Conservation (phyloP, 1,140 invertebrate species). For the Hycleus phaleratus region DNA sequence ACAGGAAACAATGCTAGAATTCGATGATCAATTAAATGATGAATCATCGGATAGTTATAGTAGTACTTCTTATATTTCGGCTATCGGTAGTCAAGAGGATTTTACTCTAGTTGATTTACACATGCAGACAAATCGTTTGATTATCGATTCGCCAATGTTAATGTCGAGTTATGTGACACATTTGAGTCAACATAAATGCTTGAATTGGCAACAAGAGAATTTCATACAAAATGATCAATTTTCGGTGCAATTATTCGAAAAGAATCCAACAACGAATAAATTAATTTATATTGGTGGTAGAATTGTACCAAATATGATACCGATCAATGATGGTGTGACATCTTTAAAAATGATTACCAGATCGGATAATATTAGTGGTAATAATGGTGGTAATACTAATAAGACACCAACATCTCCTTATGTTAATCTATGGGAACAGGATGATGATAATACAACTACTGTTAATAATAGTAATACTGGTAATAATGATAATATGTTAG, state of each 20-base stretch:
- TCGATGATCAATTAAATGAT: constrained; percentile 25
- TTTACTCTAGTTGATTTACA: constrained; percentile 88
- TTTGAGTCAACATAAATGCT: constrained; percentile 74
- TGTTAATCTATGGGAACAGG: constrained; percentile 45
- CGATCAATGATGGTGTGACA: constrained; percentile 60
- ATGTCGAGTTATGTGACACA: constrained; percentile 94
- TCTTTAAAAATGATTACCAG: constrained; percentile 60
- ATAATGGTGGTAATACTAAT: constrained; percentile 27
- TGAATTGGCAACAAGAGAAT: constrained; percentile 67
- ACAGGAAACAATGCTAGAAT: neutral
- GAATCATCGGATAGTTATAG: constrained; percentile 66
- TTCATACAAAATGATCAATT: constrained; percentile 57
- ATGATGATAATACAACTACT: constrained; percentile 21
- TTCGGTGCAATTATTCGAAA: constrained; percentile 65
- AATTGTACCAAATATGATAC: constrained; percentile 58
- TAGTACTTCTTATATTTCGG: constrained; percentile 84
- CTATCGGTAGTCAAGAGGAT: constrained; percentile 89
- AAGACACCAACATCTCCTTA: constrained; percentile 57
- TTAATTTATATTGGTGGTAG: constrained; percentile 64
- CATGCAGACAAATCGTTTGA: constrained; percentile 91
- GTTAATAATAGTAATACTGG: constrained; percentile 13
- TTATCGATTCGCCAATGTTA: constrained; percentile 83
- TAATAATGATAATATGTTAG: constrained; percentile 27
- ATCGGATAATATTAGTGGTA: constrained; percentile 31
- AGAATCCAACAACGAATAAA: constrained; percentile 59